Evolutionary conservation across 2,113 vertebrate genomes (phyloP).

Genomic region (Microtus oregoni): DNA sequence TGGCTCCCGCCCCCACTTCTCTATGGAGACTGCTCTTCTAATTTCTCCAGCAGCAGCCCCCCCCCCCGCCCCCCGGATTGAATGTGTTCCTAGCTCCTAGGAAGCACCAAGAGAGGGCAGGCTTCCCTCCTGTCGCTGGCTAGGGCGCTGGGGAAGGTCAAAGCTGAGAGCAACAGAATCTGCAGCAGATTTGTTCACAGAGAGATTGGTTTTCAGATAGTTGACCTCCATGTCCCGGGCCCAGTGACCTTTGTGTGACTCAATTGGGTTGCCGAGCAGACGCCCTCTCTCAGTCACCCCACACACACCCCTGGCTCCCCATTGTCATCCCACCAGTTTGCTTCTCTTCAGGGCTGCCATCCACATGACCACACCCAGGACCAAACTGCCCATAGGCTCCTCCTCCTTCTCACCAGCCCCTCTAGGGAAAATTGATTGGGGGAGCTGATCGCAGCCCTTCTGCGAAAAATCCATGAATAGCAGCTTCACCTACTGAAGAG

Average conservation of each 20-base stretch:
- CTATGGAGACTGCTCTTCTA: conserved; percentile 83
- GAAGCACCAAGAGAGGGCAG: conserved; percentile 46
- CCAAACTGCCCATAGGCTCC: not conserved
- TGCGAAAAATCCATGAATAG: not conserved
- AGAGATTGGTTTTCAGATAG: not conserved
- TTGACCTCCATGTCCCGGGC: not conserved
- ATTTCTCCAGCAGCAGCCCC: conserved; percentile 67
- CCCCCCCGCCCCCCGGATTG: too few species aligned
- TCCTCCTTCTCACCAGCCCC: not conserved
- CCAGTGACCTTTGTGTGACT: not conserved
- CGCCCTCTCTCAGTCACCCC: not conserved
- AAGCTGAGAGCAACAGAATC: not conserved
- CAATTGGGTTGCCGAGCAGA: not conserved
- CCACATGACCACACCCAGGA: not conserved
- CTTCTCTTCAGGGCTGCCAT: not conserved
- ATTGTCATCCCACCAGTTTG: not conserved
- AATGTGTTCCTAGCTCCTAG: conserved; percentile 48
- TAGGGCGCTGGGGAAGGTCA: not conserved
- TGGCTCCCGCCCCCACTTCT: conserved; percentile 79
- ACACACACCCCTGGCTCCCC: too few species aligned
- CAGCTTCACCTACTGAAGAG: conserved; percentile 1
- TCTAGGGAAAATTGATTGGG: not conserved
- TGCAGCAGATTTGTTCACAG: not conserved
- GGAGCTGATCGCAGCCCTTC: not conserved
- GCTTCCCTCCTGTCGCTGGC: not conserved